Evolutionary conservation across 2,797 vertebrate species (phyloP), one percentile per base, ranked within the genome.

Genomic region (Poliocrania exsul): DNA sequence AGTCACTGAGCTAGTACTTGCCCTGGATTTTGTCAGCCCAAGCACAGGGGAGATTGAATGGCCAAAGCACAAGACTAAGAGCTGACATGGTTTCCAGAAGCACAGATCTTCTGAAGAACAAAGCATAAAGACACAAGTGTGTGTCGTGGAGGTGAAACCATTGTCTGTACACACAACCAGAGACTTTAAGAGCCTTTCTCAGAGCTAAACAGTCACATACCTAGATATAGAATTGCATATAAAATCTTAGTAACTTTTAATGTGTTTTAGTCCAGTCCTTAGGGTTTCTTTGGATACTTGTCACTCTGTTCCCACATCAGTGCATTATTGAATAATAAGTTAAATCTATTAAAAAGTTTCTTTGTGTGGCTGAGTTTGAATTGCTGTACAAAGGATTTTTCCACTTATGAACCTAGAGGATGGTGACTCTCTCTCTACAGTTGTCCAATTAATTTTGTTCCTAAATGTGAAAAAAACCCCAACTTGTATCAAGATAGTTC

Each of bases 371-470:
- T 90, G 72, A 73, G 53, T 86, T 73, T 67, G 85, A 95, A 92
- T 65, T 70, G 28, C 58, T 65, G 38, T 54, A 91, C 62, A 91
- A 91, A 94, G 88, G 60, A 72, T 83, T 93, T 93, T 95, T 95
- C 69, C 42, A 49, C 47, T 84, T 72, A 83, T 86, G 82, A 90
- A 80, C 53, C 7, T 46, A 71, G 58, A 5, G 10, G 64, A 78
- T 21, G 46, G 65, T 47, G 56, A 70, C 38, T 81, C 31, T 92
- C 40, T 94, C 69, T 81, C 54, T 60, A 29, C 58, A 71, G 37
- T 77, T 77, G 60, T 90, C 87, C 87, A 95, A 96, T 92, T 96
- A 96, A 96, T 96, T 92, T 89, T 87, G 11, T 85, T 77, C 91
- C 71, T 94, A 79, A 91, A 94, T 29, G 62, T 91, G 54, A 81